Conservation (phyloP, 2,113 vertebrate genomes). For the Vulpes lagopus region DNA sequence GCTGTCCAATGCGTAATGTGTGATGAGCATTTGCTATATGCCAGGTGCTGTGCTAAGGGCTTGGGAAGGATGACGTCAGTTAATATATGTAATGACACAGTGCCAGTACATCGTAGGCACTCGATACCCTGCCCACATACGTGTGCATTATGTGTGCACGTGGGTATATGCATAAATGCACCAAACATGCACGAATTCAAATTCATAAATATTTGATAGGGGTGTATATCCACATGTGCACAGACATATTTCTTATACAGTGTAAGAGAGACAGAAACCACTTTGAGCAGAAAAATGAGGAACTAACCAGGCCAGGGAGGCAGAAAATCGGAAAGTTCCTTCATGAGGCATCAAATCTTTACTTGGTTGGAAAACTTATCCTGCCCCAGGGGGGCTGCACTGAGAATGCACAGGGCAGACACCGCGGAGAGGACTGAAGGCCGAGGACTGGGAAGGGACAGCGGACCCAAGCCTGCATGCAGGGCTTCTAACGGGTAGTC, state of each 20-base stretch:
- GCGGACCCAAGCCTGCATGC: rapidly evolving
- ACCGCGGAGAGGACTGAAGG: rapidly evolving
- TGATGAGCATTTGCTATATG: not conserved
- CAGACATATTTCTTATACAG: not conserved
- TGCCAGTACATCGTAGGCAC: rapidly evolving
- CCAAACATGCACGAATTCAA: not conserved
- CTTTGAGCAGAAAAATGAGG: not conserved
- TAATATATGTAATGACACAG: rapidly evolving
- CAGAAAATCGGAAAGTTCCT: not conserved
- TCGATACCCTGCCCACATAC: rapidly evolving
- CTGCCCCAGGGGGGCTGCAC: rapidly evolving
- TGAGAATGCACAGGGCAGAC: not conserved
- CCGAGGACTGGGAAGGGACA: rapidly evolving
- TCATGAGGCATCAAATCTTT: not conserved
- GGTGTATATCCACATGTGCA: not conserved
- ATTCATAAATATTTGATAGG: not conserved
- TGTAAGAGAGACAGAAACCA: not conserved
- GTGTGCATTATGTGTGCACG: rapidly evolving
- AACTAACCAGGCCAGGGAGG: not conserved
- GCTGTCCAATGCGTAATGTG: rapidly evolving
- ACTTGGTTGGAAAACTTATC: not conserved
- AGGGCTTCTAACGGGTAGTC: rapidly evolving
- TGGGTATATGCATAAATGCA: rapidly evolving
- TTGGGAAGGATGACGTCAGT: not conserved
- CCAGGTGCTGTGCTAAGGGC: not conserved